These are phyloP conservation scores for Tetramorium parvispinum DNA, from an alignment of 1,140 invertebrate species.

Conservation along the genomic window DNA sequence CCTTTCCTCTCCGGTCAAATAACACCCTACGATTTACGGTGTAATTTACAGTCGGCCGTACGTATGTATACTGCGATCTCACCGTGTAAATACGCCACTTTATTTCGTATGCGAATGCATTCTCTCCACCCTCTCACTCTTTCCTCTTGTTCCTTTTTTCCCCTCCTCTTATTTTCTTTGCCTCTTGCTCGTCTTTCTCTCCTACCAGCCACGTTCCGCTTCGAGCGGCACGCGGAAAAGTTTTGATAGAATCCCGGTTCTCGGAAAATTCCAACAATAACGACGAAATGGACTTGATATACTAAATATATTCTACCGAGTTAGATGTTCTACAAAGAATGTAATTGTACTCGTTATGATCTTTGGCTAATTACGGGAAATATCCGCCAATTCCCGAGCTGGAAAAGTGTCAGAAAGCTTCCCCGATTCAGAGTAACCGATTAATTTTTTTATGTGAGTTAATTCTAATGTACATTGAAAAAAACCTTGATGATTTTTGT, in stretches of 20 bases:
- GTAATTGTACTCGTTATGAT: not conserved
- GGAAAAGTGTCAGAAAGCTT: not conserved
- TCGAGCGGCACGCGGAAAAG: slow-evolving; percentile 34
- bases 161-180: not conserved
- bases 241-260: slow-evolving; percentile 14
- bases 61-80: slow-evolving; percentile 59
- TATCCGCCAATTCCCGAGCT: not conserved
- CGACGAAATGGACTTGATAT: slow-evolving; percentile 10
- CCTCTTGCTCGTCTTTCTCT: slow-evolving; percentile 30
- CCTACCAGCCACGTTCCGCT: slow-evolving; percentile 11
- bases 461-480: not conserved
- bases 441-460: not conserved
- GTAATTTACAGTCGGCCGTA: slow-evolving; percentile 69
- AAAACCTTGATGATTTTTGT: not conserved
- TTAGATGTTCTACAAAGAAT: not conserved
- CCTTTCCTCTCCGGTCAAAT: slow-evolving; percentile 59
- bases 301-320: not conserved
- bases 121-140: slow-evolving; percentile 19
- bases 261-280: slow-evolving; percentile 33
- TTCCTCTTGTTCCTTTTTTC: not conserved
- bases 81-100: slow-evolving; percentile 72
- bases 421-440: too few relatives aligned
- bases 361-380: not conserved
- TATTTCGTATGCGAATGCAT: slow-evolving; percentile 65
- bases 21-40: slow-evolving; percentile 72